phyloP scores from a whole-genome alignment of 2,888 invertebrate species.

The Zhuqinia jingwanae region DNA sequence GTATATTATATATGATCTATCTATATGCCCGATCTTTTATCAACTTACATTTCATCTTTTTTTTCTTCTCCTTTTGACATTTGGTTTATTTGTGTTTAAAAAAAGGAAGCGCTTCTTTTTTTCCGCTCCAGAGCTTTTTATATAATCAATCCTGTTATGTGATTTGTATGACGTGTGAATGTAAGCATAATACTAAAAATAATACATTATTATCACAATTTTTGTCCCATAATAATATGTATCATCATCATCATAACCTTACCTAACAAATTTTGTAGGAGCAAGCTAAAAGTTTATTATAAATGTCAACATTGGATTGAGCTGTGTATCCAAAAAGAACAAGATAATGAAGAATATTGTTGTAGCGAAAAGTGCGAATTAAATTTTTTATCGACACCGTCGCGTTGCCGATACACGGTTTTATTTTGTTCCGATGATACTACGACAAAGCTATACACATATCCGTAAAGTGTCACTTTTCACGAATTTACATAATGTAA shows the following conservation, averaged over 20 bases:
- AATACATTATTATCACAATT: too few species aligned
- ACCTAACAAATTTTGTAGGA: conserved; percentile 51
- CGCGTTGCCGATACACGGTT: background rate
- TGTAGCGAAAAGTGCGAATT: background rate
- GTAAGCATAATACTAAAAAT: too few species aligned
- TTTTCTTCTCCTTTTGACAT: conserved; percentile 40
- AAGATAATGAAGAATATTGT: background rate
- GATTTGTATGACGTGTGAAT: too few species aligned
- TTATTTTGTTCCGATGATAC: conserved; percentile 28
- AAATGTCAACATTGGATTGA: too few species aligned
- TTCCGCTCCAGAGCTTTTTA: background rate
- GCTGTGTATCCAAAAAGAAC: background rate
- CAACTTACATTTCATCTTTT: conserved; percentile 29
- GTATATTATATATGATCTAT: conserved; percentile 14
- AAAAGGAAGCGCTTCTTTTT: conserved; percentile 8
- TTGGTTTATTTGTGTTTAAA: conserved; percentile 49
- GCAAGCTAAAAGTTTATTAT: too few species aligned
- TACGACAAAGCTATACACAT: conserved; percentile 13
- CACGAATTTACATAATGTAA: conserved; percentile 47
- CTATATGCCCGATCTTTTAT: conserved; percentile 28
- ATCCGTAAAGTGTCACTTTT: conserved; percentile 23
- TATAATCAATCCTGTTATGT: too few species aligned
- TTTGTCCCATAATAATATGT: background rate
- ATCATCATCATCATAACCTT: conserved; percentile 42
- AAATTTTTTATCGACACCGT: conserved; percentile 21